A percentile compares a stretch with the other conserved stretches of the same genome.
Evolutionary conservation across 2,888 invertebrate genomes (phyloP).

Genomic region (Trisateles emortualis): DNA sequence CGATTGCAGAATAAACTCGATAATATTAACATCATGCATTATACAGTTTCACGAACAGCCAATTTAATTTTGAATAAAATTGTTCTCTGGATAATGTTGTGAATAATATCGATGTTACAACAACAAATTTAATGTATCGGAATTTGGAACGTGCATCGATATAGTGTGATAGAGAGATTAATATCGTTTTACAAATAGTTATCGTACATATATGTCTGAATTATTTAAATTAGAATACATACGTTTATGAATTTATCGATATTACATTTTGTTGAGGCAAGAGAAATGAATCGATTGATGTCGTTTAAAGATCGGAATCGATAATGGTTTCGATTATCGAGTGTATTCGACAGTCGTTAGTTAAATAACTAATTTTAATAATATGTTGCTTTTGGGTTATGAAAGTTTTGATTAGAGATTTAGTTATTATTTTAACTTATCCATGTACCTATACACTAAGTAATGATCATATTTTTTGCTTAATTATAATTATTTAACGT

Average conservation of each 20-base stretch:
- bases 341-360: conserved; percentile 6
- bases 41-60: background rate
- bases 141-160: conserved; percentile 16
- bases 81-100: conserved; percentile 13
- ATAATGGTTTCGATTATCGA: conserved; percentile 22
- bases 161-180: conserved; percentile 31
- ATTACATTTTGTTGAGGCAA: conserved; percentile 15
- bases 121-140: conserved; percentile 20
- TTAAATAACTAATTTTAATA: conserved; percentile 5
- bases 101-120: conserved; percentile 13
- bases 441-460: too few species aligned
- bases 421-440: background rate
- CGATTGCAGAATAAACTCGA: background rate
- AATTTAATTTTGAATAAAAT: conserved; percentile 17
- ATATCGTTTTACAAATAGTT: conserved; percentile 13
- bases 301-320: conserved; percentile 22
- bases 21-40: conserved; percentile 11
- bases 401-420: conserved; percentile 7
- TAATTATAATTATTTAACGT: too few species aligned
- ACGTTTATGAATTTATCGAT: conserved; percentile 28
- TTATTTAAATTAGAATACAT: conserved; percentile 42
- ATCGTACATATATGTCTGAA: conserved; percentile 20
- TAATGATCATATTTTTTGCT: too few species aligned
- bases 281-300: conserved; percentile 16
- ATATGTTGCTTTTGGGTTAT: background rate